Conservation (phyloP, 2,888 invertebrate species). For the Tortrix viridana region DNA sequence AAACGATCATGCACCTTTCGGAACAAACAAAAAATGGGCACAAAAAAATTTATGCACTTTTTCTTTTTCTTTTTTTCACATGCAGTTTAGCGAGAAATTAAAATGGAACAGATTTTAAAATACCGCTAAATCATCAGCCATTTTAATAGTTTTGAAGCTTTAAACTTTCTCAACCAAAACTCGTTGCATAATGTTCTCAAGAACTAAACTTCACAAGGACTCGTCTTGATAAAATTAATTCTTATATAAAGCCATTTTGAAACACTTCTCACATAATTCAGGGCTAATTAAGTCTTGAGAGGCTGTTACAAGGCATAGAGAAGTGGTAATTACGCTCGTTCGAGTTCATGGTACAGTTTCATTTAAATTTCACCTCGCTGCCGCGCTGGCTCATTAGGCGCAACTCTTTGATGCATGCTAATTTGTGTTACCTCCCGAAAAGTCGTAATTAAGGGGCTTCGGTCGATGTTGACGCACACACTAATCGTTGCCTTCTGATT, state of each 20-base stretch:
- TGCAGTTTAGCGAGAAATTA: too few relatives aligned
- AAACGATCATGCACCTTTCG: too few relatives aligned
- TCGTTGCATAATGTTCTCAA: not conserved
- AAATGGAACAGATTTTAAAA: too few relatives aligned
- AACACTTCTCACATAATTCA: conserved; percentile 57
- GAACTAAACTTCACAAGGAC: conserved; percentile 7
- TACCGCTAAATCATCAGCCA: not conserved
- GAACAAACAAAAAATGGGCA: too few relatives aligned
- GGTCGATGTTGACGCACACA: not conserved
- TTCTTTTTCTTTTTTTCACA: too few relatives aligned
- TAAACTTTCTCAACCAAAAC: not conserved
- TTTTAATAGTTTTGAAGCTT: not conserved
- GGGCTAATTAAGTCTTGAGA: conserved; percentile 70
- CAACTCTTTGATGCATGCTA: conserved; percentile 69
- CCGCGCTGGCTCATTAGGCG: conserved; percentile 62
- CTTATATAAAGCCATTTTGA: conserved; percentile 39
- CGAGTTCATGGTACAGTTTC: conserved; percentile 56
- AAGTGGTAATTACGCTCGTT: conserved; percentile 71
- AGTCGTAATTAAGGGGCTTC: conserved; percentile 51
- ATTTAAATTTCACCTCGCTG: conserved; percentile 71
- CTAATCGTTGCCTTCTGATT: not conserved
- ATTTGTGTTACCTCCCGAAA: conserved; percentile 56
- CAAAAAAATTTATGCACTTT: too few relatives aligned
- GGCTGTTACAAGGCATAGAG: conserved; percentile 63
- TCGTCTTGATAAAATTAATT: conserved; percentile 20